Percentiles rank a stretch among this genome's conserved stretches.
phyloP scores from a whole-genome alignment of 2,113 vertebrate species.

The Phalacrocorax brasilianus region DNA sequence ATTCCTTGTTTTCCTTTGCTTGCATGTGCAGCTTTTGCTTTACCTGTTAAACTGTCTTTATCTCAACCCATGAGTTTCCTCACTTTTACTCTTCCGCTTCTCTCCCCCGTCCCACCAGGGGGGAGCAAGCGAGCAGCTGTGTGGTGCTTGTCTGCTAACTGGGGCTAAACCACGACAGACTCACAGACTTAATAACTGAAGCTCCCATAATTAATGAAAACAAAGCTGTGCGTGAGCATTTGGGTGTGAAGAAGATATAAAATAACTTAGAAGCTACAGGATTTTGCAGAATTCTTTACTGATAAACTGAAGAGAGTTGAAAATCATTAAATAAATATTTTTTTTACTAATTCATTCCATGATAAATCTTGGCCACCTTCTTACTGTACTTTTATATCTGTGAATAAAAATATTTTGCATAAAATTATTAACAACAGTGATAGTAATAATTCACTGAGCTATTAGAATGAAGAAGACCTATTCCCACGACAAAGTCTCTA shows the following conservation, averaged over 20 bases:
- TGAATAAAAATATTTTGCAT: not conserved
- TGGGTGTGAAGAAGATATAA: not conserved
- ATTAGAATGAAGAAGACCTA: not conserved
- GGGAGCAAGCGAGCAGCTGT: no score
- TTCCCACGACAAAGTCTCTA: not conserved
- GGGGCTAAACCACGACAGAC: no score
- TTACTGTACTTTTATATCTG: not conserved
- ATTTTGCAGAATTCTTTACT: not conserved
- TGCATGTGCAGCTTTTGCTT: no score
- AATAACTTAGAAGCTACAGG: not conserved
- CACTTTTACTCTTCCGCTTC: no score
- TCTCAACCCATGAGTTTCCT: no score
- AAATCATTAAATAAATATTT: not conserved
- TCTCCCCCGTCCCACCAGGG: no score
- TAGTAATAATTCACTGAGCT: not conserved
- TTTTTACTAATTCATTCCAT: not conserved
- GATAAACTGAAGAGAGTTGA: not conserved
- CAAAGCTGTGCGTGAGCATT: not conserved
- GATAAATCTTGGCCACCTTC: not conserved
- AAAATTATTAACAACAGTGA: not conserved
- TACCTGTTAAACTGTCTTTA: no score
- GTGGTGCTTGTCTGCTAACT: no score
- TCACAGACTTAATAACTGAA: not conserved
- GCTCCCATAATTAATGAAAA: not conserved
- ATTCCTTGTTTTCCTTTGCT: no score